phyloP scores from a whole-genome alignment of 2,113 vertebrate species.

The Anolis carolinensis region DNA sequence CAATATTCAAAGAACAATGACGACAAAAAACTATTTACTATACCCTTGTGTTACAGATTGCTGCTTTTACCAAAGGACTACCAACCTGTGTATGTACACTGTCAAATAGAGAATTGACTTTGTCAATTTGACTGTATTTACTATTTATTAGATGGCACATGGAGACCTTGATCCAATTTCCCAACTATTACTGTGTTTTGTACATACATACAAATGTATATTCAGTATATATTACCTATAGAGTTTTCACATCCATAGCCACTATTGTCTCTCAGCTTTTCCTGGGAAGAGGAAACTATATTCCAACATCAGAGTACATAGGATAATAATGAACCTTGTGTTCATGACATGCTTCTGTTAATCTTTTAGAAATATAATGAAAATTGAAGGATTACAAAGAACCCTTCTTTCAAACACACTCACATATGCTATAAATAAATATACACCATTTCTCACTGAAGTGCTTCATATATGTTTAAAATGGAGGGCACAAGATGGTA shows the following conservation, averaged over 20 bases:
- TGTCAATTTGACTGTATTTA: not conserved
- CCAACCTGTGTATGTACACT: not conserved
- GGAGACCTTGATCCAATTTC: not conserved
- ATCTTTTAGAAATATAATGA: not conserved
- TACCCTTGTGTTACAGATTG: no score
- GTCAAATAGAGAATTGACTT: not conserved
- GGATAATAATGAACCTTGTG: not conserved
- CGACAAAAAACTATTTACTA: no score
- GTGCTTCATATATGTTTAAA: not conserved
- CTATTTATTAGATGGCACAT: not conserved
- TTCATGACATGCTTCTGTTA: not conserved
- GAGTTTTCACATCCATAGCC: no score
- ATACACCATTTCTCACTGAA: conserved; percentile 1
- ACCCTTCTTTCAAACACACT: not conserved
- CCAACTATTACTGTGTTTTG: no score
- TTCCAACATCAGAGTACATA: not conserved
- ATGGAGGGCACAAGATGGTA: conserved; percentile 35
- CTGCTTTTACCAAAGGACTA: not conserved
- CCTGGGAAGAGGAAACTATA: not conserved
- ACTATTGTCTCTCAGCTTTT: no score
- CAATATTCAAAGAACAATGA: no score
- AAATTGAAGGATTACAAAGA: conserved; percentile 32
- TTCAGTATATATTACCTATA: not conserved
- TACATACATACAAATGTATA: not conserved
- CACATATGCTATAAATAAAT: not conserved